These are phyloP conservation scores for Diachasma alloeum DNA, from an alignment of 1,140 invertebrate genomes.

Conservation along the genomic window DNA sequence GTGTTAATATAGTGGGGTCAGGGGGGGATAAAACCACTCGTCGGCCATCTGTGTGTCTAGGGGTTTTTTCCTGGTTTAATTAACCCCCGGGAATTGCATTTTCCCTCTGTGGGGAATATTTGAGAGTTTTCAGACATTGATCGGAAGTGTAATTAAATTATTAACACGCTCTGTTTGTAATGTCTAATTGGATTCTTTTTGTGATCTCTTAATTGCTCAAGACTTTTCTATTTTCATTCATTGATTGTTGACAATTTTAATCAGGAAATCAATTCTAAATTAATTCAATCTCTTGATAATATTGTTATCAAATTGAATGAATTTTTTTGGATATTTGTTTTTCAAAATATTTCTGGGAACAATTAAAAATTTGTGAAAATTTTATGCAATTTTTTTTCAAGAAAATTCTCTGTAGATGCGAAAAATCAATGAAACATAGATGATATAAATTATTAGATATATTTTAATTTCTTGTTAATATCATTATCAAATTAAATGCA, in stretches of 20 bases:
- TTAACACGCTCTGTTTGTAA: slow-evolving; percentile 61
- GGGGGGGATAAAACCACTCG: neutral
- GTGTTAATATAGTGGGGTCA: too few species aligned
- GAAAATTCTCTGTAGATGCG: too few species aligned
- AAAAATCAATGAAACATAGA: too few species aligned
- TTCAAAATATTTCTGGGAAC: too few species aligned
- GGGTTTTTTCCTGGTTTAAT: neutral
- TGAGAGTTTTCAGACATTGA: slow-evolving; percentile 4
- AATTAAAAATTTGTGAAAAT: too few species aligned
- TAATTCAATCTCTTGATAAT: neutral
- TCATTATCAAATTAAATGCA: too few species aligned
- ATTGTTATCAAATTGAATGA: too few species aligned
- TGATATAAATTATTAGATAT: too few species aligned
- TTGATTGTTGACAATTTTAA: neutral
- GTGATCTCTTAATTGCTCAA: neutral
- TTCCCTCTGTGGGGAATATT: neutral
- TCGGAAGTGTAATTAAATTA: slow-evolving; percentile 50
- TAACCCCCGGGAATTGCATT: neutral
- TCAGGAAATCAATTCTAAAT: neutral
- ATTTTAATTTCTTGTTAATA: too few species aligned
- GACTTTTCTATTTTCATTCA: neutral
- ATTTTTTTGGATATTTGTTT: too few species aligned
- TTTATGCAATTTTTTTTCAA: too few species aligned
- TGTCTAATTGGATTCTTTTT: slow-evolving; percentile 52
- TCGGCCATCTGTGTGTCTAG: neutral